Evolutionary conservation across 2,888 invertebrate species (phyloP), one percentile per base, ranked within the genome.

Genomic region (Mayetiola destructor): DNA sequence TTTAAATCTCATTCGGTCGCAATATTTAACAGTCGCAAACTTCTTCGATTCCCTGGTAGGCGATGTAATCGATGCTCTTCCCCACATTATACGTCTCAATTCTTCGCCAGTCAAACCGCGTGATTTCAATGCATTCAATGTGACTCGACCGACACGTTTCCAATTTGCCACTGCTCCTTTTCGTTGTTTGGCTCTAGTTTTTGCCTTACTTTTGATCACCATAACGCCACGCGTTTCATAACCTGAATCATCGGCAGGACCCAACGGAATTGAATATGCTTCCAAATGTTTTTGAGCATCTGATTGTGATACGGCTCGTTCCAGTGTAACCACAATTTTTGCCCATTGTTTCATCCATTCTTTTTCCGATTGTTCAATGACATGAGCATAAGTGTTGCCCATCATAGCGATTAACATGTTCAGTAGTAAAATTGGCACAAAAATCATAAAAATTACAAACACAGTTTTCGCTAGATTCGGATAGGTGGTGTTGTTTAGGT

Each of bases 301-400:
- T 53, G 88, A 80, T 69, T 89, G 88, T 0, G 89, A 87, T 52
- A 96, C 90, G 0, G 95, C 93, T 35, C 96, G 76, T 70, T 99
- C 99, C 64, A 99, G 69, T 0, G 95, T 90, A 21, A 99, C 93
- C 3, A 99, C 94, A 63, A 97, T 96, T 75, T 97, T 96, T 0
- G 97, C 97, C 93, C 97, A 99, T 88, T 95, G 93, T 69, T 94
- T 93, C 69, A 95, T 88, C 90, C 93, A 99, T 69, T 99, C 97
- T 73, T 97, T 97, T 72, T 97, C 97, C 35, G 96, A 96, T 69
- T 95, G 93, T 69, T 93, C 91, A 64, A 96, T 99, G 59, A 99
- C 94, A 64, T 91, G 90, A 0, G 94, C 92, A 69, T 99, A 99
- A 0, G 99, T 99, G 73, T 97, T 97, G 35, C 97, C 97, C 97